Conservation (phyloP, 2,797 vertebrate species). For the Protonibea diacanthus region DNA sequence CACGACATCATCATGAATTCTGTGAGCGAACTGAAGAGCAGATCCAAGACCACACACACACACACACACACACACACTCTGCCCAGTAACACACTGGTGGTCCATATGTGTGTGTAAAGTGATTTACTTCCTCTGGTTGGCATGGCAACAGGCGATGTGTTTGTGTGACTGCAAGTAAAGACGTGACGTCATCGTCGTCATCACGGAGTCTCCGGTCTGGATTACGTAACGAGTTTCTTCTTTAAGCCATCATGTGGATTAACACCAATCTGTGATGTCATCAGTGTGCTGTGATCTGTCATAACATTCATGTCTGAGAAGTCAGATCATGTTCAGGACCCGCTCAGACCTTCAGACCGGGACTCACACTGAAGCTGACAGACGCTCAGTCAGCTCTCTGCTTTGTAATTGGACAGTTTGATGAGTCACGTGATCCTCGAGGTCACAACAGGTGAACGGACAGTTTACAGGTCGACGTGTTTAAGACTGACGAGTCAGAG, state of each 20-base stretch:
- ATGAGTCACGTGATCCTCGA: too few relatives aligned
- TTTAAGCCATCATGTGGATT: slow-evolving; percentile 46
- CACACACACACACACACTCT: slow-evolving; percentile 12
- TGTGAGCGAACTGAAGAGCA: slow-evolving; percentile 19
- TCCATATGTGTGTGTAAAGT: slow-evolving; percentile 28
- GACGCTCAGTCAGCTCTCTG: too few relatives aligned
- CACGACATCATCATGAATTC: slow-evolving; percentile 19
- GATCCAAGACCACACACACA: slow-evolving; percentile 3
- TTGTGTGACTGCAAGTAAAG: not conserved
- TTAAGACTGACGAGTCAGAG: too few relatives aligned
- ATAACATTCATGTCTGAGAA: too few relatives aligned
- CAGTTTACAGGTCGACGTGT: too few relatives aligned
- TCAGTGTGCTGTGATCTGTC: slow-evolving; percentile 38
- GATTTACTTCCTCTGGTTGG: slow-evolving; percentile 78
- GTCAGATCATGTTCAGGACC: too few relatives aligned
- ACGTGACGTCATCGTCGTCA: slow-evolving; percentile 6
- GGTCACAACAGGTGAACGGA: too few relatives aligned
- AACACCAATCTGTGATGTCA: slow-evolving; percentile 43
- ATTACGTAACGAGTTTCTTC: slow-evolving; percentile 41
- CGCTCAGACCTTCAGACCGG: too few relatives aligned
- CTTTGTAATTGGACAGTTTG: too few relatives aligned
- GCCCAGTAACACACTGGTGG: not conserved
- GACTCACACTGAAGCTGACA: too few relatives aligned
- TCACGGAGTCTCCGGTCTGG: not conserved
- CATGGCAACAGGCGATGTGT: slow-evolving; percentile 78